Conservation (phyloP, 2,888 invertebrate genomes). For the Asteroscopus sphinx region DNA sequence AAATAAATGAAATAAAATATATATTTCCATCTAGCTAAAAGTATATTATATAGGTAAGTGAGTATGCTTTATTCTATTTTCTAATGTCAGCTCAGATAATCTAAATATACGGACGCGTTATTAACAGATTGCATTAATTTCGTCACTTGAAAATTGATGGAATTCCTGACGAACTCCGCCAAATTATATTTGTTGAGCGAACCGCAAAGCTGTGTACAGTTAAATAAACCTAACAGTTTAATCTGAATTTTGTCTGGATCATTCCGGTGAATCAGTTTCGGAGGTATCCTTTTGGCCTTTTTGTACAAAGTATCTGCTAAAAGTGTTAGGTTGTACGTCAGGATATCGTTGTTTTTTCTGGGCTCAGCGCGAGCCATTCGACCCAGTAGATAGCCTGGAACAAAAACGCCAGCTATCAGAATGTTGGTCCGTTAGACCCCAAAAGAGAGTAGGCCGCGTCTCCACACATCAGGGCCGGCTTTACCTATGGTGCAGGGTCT, state of each 20-base stretch:
- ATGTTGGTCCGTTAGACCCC: too few relatives aligned
- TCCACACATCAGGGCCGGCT: too few relatives aligned
- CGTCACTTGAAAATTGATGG: conserved; percentile 74
- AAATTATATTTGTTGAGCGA: conserved; percentile 71
- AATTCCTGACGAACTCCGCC: conserved; percentile 73
- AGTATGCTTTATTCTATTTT: conserved; percentile 12
- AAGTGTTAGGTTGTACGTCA: conserved; percentile 75
- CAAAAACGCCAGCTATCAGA: conserved; percentile 5
- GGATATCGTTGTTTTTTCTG: conserved; percentile 70
- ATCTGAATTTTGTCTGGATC: conserved; percentile 74
- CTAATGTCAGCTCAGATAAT: conserved; percentile 78
- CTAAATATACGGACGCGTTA: conserved; percentile 78
- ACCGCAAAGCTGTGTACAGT: conserved; percentile 70
- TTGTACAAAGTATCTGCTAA: conserved; percentile 75
- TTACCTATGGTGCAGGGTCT: too few relatives aligned
- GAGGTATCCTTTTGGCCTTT: conserved; percentile 76
- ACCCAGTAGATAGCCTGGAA: conserved; percentile 82
- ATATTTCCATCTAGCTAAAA: too few relatives aligned
- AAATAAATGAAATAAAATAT: too few relatives aligned
- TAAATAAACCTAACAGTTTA: conserved; percentile 74
- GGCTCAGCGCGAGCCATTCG: conserved; percentile 75
- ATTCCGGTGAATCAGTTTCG: conserved; percentile 77
- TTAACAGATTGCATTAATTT: conserved; percentile 75
- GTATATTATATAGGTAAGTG: too few relatives aligned
- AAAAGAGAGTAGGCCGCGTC: not conserved